Conservation (phyloP, 2,113 vertebrate genomes). For the Microcebus lehilahytsara region DNA sequence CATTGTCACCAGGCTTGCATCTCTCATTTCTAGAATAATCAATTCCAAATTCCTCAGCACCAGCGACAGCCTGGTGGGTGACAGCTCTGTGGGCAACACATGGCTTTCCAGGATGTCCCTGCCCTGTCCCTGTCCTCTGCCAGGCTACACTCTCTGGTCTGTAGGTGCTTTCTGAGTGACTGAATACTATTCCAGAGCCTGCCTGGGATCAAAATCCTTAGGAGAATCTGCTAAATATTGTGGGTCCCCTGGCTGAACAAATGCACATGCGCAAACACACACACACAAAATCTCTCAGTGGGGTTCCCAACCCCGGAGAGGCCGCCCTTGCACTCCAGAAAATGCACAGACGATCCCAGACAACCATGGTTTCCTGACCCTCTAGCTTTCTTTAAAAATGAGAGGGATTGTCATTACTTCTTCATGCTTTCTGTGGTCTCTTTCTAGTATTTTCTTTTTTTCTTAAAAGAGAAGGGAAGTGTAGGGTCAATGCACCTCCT, state of each 20-base stretch:
- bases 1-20: rapidly evolving
- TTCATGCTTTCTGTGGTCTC: not conserved
- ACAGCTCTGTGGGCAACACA: not conserved
- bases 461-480: not conserved
- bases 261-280: not conserved
- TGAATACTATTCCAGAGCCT: not conserved
- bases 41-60: not conserved
- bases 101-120: too few relatives aligned
- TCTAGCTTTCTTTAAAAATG: not conserved
- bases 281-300: too few relatives aligned
- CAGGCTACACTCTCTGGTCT: not conserved
- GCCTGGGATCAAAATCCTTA: not conserved
- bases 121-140: too few relatives aligned
- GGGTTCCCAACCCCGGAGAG: not conserved
- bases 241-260: not conserved
- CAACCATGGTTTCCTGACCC: not conserved
- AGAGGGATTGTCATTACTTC: not conserved
- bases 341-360: not conserved
- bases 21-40: not conserved
- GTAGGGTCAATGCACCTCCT: not conserved
- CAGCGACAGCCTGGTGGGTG: not conserved
- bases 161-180: not conserved
- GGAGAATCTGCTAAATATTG: not conserved
- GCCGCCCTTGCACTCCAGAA: rapidly evolving
- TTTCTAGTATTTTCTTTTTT: not conserved